A percentile compares a stretch with the other conserved stretches of the same genome.
These are phyloP conservation scores for Myrmophylax atrothorax DNA, from an alignment of 2,113 vertebrate species.

Conservation along the genomic window DNA sequence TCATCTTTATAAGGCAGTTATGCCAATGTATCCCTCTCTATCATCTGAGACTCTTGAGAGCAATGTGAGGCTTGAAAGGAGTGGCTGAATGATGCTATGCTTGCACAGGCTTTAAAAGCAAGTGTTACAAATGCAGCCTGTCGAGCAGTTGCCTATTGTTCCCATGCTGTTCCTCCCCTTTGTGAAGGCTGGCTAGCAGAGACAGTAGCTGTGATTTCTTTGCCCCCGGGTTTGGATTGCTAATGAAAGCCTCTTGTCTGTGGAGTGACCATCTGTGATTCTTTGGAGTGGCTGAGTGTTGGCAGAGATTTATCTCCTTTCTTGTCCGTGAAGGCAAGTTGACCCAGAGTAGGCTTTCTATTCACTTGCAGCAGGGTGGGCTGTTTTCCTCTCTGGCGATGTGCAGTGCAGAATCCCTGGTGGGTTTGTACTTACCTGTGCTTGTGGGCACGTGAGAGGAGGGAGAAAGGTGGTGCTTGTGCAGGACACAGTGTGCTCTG, in stretches of 20 bases:
- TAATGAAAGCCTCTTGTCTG: background rate
- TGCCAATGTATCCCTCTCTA: background rate
- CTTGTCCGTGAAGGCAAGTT: background rate
- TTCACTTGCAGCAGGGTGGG: background rate
- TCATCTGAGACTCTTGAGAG: background rate
- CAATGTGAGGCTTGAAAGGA: background rate
- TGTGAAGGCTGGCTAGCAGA: background rate
- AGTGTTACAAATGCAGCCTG: background rate
- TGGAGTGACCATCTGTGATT: background rate
- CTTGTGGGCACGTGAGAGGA: background rate
- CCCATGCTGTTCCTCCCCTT: background rate
- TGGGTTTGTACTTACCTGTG: background rate
- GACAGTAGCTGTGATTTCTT: background rate
- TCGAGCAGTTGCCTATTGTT: background rate
- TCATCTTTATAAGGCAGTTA: background rate
- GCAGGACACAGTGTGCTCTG: background rate
- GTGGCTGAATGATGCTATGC: background rate
- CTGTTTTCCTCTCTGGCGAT: background rate
- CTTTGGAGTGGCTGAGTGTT: background rate
- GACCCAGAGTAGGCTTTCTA: background rate
- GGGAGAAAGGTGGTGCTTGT: background rate
- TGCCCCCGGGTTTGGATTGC: background rate
- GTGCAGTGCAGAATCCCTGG: background rate
- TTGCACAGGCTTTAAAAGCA: background rate
- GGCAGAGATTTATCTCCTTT: background rate